A percentile compares a stretch with the other conserved stretches of the same genome.
These are phyloP conservation scores for Zeugodacus cucurbitae DNA, from an alignment of 1,140 invertebrate genomes.

Conservation along the genomic window DNA sequence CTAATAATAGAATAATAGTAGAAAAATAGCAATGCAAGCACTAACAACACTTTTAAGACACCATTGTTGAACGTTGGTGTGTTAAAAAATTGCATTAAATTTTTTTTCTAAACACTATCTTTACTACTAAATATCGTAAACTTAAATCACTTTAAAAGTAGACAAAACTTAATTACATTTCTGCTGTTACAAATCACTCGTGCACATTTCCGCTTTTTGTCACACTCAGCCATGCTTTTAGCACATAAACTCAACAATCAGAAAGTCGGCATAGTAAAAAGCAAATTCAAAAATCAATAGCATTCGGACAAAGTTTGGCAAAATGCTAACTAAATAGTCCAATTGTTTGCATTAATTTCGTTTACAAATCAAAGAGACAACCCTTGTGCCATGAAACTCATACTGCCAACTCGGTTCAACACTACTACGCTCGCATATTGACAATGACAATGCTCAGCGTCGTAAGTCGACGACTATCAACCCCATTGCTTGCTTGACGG, in stretches of 20 bases:
- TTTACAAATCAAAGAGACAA: conserved; percentile 28
- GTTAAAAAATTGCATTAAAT: too few species aligned
- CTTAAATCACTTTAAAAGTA: too few species aligned
- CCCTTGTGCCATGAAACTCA: background rate
- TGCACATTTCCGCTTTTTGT: background rate
- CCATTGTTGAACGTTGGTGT: too few species aligned
- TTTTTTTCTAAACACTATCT: too few species aligned
- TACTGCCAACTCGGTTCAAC: too few species aligned
- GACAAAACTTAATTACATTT: too few species aligned
- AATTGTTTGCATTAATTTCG: conserved; percentile 38
- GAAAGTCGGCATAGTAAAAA: background rate
- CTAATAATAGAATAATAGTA: too few species aligned
- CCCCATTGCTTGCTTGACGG: background rate
- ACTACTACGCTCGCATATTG: background rate
- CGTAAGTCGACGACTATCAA: conserved; percentile 1
- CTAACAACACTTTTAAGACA: too few species aligned
- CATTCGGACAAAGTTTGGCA: conserved; percentile 20
- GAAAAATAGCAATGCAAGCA: too few species aligned
- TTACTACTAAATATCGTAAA: too few species aligned
- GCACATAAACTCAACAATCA: background rate
- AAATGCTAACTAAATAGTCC: conserved; percentile 33
- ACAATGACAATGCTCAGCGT: background rate
- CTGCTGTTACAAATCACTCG: too few species aligned
- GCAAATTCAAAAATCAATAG: conserved; percentile 23
- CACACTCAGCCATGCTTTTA: background rate